Conservation (phyloP, 1,140 invertebrate genomes). For the Heliconius hewitsoni region DNA sequence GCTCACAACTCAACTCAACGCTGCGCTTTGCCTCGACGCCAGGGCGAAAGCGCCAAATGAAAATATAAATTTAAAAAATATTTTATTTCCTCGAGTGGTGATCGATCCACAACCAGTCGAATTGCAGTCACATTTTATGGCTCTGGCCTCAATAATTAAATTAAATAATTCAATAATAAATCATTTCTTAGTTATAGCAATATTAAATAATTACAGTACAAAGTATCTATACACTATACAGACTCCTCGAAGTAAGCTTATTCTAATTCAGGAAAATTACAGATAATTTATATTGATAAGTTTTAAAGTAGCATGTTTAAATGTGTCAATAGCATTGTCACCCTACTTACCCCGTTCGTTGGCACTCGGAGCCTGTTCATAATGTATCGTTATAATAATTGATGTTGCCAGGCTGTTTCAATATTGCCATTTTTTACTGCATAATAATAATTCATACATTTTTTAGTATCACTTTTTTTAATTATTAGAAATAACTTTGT, state of each 20-base stretch:
- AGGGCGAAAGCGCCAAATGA: too few species aligned
- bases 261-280: not conserved
- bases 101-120: too few species aligned
- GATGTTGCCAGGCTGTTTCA: constrained; percentile 20
- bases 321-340: constrained; percentile 15
- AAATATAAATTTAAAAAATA: too few species aligned
- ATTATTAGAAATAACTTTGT: not conserved
- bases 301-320: not conserved
- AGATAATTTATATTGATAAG: not conserved
- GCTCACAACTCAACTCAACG: too few species aligned
- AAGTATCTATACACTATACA: not conserved
- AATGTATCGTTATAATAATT: constrained; percentile 24
- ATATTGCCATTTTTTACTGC: constrained; percentile 21
- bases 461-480: not conserved
- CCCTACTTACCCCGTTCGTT: constrained; percentile 19
- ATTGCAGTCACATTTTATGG: too few species aligned
- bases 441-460: not conserved
- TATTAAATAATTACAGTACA: not conserved
- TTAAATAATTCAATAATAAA: too few species aligned
- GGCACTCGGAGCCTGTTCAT: constrained; percentile 23
- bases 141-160: too few species aligned
- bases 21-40: too few species aligned
- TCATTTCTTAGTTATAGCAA: not conserved
- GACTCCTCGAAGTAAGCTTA: not conserved
- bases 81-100: too few species aligned